phyloP scores from a whole-genome alignment of 1,140 invertebrate species.

The Eciton burchellii region DNA sequence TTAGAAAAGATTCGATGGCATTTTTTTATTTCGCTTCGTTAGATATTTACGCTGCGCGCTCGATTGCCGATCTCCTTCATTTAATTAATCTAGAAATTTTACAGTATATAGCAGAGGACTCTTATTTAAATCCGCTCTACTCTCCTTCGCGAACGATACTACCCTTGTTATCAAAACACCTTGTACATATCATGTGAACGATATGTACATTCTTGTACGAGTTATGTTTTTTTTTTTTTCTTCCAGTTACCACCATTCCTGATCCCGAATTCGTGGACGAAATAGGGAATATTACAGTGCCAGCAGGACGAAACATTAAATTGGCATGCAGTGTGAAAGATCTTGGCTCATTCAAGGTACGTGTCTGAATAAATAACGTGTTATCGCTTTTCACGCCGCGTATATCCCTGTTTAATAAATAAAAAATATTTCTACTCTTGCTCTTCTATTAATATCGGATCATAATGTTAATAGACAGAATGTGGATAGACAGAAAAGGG shows the following conservation, averaged over 20 bases:
- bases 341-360: slow-evolving; percentile 93
- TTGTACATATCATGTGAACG: not conserved
- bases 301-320: slow-evolving; percentile 94
- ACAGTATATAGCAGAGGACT: too few species aligned
- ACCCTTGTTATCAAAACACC: not conserved
- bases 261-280: slow-evolving; percentile 89
- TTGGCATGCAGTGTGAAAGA: slow-evolving; percentile 96
- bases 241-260: slow-evolving; percentile 83
- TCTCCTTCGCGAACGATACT: too few species aligned
- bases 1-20: too few species aligned
- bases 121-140: too few species aligned
- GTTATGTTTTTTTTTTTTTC: slow-evolving; percentile 66
- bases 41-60: too few species aligned
- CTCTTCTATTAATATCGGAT: not conserved
- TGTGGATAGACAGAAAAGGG: not conserved
- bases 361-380: not conserved
- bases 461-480: not conserved
- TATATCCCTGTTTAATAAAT: not conserved
- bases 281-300: slow-evolving; percentile 89
- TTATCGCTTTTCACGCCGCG: not conserved
- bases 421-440: slow-evolving; percentile 2
- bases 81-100: too few species aligned
- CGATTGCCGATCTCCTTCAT: too few species aligned
- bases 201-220: not conserved
- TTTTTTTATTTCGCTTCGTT: too few species aligned